These are phyloP conservation scores for Caenorhabditis virilis DNA, from an alignment of 2,888 invertebrate species.

Conservation along the genomic window DNA sequence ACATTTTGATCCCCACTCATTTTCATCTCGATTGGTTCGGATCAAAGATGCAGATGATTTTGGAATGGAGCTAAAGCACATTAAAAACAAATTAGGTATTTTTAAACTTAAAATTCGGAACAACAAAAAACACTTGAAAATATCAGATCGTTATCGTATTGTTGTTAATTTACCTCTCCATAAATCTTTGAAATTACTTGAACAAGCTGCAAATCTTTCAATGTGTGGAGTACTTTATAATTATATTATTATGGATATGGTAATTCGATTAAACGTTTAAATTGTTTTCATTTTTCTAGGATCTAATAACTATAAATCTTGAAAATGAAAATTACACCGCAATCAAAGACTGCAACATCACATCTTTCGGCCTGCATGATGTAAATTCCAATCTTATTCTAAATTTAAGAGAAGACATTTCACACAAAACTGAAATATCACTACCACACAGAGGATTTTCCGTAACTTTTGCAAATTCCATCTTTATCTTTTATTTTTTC, in stretches of 20 bases:
- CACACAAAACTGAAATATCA: conserved; percentile 17
- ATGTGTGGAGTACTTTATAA: conserved; percentile 45
- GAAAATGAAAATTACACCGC: conserved; percentile 4
- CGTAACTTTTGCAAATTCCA: neutral
- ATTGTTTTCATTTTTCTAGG: conserved; percentile 5
- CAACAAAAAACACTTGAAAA: neutral
- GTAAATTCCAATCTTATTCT: conserved; percentile 17
- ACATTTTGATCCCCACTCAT: conserved; percentile 31
- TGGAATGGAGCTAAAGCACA: conserved; percentile 37
- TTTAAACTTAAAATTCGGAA: neutral
- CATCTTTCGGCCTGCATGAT: conserved; percentile 32
- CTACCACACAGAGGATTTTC: conserved; percentile 17
- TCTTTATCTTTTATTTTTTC: neutral
- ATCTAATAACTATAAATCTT: conserved; percentile 24
- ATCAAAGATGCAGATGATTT: conserved; percentile 30
- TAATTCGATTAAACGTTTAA: neutral
- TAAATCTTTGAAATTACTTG: conserved; percentile 23
- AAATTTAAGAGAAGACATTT: conserved; percentile 15
- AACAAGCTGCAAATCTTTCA: conserved; percentile 38
- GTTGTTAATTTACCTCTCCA: conserved; percentile 24
- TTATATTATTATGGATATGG: conserved; percentile 42
- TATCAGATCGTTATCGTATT: conserved; percentile 25
- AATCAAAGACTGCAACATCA: conserved; percentile 37
- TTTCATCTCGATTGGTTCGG: conserved; percentile 30
- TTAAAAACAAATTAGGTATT: conserved; percentile 30